Evolutionary conservation across 2,888 invertebrate species (phyloP).

Genomic region (Baronia brevicornis): DNA sequence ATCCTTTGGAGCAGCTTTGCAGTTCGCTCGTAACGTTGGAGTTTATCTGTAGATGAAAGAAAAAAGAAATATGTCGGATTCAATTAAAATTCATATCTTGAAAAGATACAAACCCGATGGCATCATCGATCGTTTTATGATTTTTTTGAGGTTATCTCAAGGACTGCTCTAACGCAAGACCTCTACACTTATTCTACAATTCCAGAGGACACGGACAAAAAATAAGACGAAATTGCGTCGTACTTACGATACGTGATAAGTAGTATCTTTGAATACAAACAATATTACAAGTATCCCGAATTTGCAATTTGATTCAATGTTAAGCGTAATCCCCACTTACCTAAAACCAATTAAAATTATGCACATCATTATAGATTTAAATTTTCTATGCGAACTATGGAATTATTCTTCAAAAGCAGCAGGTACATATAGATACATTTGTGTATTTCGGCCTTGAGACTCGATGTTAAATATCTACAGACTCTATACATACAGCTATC

Average conservation of each 20-base stretch:
- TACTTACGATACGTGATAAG: slow-evolving; percentile 34
- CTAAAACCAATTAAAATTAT: slow-evolving; percentile 27
- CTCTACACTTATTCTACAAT: slow-evolving; percentile 16
- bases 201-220: slow-evolving; percentile 18
- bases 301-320: slow-evolving; percentile 8
- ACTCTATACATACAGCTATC: slow-evolving; percentile 52
- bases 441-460: slow-evolving; percentile 74
- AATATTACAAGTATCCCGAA: slow-evolving; percentile 8
- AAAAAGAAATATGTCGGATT: too few relatives aligned
- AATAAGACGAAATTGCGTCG: slow-evolving; percentile 40
- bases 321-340: slow-evolving; percentile 29
- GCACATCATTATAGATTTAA: slow-evolving; percentile 33
- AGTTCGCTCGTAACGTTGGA: slow-evolving; percentile 67
- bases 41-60: slow-evolving; percentile 38
- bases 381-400: slow-evolving; percentile 39
- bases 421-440: slow-evolving; percentile 47
- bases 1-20: slow-evolving; percentile 70
- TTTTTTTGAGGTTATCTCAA: slow-evolving; percentile 57
- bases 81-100: too few relatives aligned
- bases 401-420: slow-evolving; percentile 51
- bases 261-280: slow-evolving; percentile 19
- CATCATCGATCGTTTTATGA: slow-evolving; percentile 16
- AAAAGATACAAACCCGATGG: too few relatives aligned
- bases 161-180: slow-evolving; percentile 22
- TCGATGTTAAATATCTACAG: slow-evolving; percentile 70